These are phyloP conservation scores for Campoletis sonorensis DNA, from an alignment of 1,140 invertebrate species.

Conservation along the genomic window DNA sequence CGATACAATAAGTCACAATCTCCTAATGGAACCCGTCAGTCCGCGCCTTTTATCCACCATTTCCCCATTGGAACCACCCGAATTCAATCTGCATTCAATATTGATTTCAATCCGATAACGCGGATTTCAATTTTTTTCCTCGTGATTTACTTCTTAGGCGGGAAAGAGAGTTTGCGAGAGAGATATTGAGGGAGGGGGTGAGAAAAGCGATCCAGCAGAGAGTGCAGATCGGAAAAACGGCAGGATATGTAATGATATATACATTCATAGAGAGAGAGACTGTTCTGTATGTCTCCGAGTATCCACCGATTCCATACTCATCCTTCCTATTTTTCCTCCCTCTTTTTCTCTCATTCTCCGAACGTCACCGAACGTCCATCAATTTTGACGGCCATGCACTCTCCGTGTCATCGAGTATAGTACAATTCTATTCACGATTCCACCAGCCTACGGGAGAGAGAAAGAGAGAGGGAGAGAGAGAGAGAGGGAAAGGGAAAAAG, in stretches of 20 bases:
- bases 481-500: neutral
- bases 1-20: conserved; percentile 67
- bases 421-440: conserved; percentile 35
- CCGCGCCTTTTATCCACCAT: conserved; percentile 53
- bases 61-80: conserved; percentile 49
- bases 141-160: conserved; percentile 72
- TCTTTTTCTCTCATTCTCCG: neutral
- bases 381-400: conserved; percentile 40
- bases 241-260: conserved; percentile 31
- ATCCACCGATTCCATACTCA: conserved; percentile 24
- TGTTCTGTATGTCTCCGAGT: neutral
- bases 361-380: conserved; percentile 38
- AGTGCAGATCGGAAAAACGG: conserved; percentile 54
- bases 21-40: conserved; percentile 68
- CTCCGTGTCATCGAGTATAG: conserved; percentile 39
- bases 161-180: conserved; percentile 47
- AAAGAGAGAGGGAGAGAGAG: conserved; percentile 1
- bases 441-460: neutral
- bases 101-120: conserved; percentile 73
- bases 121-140: conserved; percentile 67
- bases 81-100: conserved; percentile 74
- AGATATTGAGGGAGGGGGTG: conserved; percentile 28
- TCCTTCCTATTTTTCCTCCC: conserved; percentile 39
- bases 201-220: neutral
- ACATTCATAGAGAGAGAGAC: too few species aligned